phyloP scores from a whole-genome alignment of 1,140 invertebrate genomes.

The Popillia japonica region DNA sequence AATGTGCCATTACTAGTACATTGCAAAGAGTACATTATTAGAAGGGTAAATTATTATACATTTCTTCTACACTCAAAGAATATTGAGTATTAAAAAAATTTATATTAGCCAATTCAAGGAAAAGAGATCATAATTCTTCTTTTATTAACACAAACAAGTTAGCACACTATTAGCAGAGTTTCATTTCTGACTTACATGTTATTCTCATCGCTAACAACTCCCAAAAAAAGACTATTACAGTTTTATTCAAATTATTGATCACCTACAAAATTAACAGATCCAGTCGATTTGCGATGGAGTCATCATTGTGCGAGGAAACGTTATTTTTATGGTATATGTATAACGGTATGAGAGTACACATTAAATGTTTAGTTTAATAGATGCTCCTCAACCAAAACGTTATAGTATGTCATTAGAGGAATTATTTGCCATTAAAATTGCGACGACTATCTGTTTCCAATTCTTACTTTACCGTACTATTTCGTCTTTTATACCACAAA shows the following conservation, averaged over 20 bases:
- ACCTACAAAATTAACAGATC: constrained; percentile 20
- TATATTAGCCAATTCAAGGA: too few relatives aligned
- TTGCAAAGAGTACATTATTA: too few relatives aligned
- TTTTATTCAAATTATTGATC: background rate
- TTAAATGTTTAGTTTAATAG: constrained; percentile 25
- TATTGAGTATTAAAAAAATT: too few relatives aligned
- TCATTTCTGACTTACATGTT: too few relatives aligned
- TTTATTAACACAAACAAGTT: too few relatives aligned
- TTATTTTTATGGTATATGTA: constrained; percentile 1
- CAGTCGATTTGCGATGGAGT: background rate
- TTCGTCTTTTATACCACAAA: background rate
- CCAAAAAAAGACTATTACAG: background rate
- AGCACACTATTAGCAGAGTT: too few relatives aligned
- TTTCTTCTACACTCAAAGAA: too few relatives aligned
- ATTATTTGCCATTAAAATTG: constrained; percentile 16
- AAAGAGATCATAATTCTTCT: too few relatives aligned
- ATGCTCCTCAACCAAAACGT: constrained; percentile 2
- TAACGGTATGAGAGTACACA: constrained; percentile 10
- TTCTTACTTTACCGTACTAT: background rate
- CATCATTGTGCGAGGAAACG: background rate
- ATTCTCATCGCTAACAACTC: background rate
- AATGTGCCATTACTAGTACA: too few relatives aligned
- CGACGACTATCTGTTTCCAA: background rate
- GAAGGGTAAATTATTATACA: too few relatives aligned
- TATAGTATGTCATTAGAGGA: constrained; percentile 25